These are phyloP conservation scores for Hydrophis major DNA, from an alignment of 2,797 vertebrate genomes.

Conservation along the genomic window DNA sequence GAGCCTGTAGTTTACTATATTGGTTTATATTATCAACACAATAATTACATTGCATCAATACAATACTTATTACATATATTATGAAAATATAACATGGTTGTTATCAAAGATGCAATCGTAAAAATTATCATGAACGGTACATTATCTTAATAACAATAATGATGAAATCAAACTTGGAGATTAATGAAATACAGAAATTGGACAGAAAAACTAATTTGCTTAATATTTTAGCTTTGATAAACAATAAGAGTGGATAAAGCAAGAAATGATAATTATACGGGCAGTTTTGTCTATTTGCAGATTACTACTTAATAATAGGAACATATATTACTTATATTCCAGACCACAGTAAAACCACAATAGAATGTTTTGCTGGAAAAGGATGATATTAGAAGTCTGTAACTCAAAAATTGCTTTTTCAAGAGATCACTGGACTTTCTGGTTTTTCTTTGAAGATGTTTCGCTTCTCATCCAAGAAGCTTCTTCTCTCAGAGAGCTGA, in stretches of 20 bases:
- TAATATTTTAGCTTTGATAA: not conserved
- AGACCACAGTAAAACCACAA: not conserved
- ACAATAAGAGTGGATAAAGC: not conserved
- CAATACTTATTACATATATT: not conserved
- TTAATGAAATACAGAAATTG: not conserved
- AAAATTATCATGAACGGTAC: not conserved
- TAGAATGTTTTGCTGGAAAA: not conserved
- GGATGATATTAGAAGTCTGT: not conserved
- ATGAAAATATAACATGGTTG: not conserved
- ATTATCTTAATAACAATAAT: not conserved
- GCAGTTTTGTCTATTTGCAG: not conserved
- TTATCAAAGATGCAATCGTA: not conserved
- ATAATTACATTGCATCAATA: not conserved
- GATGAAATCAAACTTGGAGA: not conserved
- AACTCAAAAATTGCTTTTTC: not conserved
- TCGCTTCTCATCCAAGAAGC: no score
- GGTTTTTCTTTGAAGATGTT: no score
- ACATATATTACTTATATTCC: not conserved
- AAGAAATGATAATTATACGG: not conserved
- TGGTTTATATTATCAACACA: not conserved
- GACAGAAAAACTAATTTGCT: not conserved
- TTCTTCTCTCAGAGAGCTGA: no score
- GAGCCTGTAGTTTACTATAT: not conserved
- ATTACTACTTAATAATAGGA: not conserved
- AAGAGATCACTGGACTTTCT: no score